Percentiles rank a stretch among this genome's conserved stretches.
phyloP scores from a whole-genome alignment of 2,113 vertebrate genomes.

The Indicator maculatus region DNA sequence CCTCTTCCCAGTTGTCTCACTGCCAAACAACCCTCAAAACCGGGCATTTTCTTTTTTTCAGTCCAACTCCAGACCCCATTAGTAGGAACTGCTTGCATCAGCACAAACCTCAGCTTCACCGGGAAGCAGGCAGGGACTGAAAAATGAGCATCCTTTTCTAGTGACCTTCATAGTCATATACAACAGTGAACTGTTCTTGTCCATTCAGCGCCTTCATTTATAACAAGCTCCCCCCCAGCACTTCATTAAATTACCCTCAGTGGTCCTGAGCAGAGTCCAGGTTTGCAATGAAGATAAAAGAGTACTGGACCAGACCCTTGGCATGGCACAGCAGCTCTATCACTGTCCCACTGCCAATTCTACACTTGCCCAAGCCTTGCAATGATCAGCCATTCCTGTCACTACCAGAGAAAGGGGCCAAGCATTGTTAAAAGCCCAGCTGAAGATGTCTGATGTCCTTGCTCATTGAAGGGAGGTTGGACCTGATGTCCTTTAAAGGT shows the following conservation, averaged over 20 bases:
- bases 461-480: neutral
- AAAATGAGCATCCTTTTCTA: slow-evolving; percentile 25
- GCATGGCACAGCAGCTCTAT: neutral
- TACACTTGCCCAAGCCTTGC: neutral
- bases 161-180: neutral
- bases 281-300: neutral
- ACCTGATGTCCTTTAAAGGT: neutral
- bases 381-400: accelerated
- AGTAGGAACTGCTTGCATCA: neutral
- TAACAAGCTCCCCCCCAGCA: neutral
- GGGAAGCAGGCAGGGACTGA: neutral
- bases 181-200: neutral
- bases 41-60: neutral
- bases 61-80: neutral
- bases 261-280: neutral
- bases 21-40: neutral
- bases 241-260: neutral
- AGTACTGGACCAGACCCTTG: neutral
- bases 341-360: neutral
- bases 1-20: neutral
- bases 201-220: neutral
- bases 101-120: slow-evolving; percentile 14
- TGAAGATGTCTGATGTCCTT: neutral
- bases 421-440: neutral
- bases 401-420: neutral